Evolutionary conservation across 2,113 vertebrate species (phyloP).

Genomic region (Myrmophylax atrothorax): DNA sequence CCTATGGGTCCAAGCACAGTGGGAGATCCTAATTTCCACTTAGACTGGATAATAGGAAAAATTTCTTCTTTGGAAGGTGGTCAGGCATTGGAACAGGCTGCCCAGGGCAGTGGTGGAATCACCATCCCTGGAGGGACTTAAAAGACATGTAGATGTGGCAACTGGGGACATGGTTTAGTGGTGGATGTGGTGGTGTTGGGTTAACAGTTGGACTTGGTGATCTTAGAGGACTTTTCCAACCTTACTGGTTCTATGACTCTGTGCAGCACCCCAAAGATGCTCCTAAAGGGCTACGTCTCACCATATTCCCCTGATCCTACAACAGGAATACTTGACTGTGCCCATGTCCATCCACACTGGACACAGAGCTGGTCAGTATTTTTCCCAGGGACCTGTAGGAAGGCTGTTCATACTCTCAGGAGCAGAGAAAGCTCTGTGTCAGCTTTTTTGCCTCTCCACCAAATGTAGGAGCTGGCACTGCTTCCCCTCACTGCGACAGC

Average conservation of each 20-base stretch:
- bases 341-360: not conserved
- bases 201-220: not conserved
- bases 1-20: fast-evolving
- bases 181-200: not conserved
- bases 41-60: not conserved
- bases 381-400: not conserved
- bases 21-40: not conserved
- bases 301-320: fast-evolving
- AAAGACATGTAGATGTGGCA: not conserved
- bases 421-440: not conserved
- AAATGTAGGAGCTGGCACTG: fast-evolving
- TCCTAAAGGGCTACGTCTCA: not conserved
- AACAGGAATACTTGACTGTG: fast-evolving
- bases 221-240: not conserved
- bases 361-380: not conserved
- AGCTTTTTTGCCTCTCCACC: not conserved
- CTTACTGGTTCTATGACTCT: not conserved
- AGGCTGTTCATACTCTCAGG: not conserved
- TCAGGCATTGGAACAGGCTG: not conserved
- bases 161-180: not conserved
- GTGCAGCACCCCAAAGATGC: not conserved
- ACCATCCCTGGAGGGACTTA: not conserved
- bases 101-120: not conserved
- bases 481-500: not conserved
- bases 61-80: not conserved